Evolutionary conservation across 1,140 invertebrate species (phyloP).

Genomic region (Sesamia nonagrioides): DNA sequence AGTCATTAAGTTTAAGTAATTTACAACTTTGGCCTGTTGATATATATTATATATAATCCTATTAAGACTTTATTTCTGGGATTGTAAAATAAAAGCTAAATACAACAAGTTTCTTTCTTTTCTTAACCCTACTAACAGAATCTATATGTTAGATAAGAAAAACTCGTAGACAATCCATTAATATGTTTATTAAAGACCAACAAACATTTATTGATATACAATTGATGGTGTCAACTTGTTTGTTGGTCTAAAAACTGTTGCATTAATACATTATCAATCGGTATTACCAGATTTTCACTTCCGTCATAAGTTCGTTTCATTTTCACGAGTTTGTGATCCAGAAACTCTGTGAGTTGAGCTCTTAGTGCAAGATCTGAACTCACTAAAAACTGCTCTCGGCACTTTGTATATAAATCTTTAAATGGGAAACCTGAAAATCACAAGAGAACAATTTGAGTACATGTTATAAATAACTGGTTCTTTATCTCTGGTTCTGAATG

Average conservation of each 20-base stretch:
- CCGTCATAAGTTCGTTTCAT: constrained; percentile 93
- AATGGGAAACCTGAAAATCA: constrained; percentile 93
- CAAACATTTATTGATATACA: constrained; percentile 3
- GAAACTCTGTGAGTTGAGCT: constrained; percentile 96
- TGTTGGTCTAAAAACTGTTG: constrained; percentile 92
- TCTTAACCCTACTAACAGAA: neutral
- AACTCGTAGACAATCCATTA: constrained; percentile 5
- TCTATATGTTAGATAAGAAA: neutral
- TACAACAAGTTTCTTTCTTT: constrained; percentile 57
- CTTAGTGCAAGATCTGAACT: constrained; percentile 96
- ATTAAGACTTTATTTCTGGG: constrained; percentile 87
- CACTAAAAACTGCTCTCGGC: constrained; percentile 95
- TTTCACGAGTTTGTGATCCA: constrained; percentile 96
- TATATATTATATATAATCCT: constrained; percentile 87
- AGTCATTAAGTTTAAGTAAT: constrained; percentile 88
- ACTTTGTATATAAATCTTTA: constrained; percentile 94
- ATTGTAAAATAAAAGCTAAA: constrained; percentile 87
- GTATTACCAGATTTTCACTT: constrained; percentile 93
- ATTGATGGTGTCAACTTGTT: constrained; percentile 54
- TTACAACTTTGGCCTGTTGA: constrained; percentile 87
- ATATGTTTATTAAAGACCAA: constrained; percentile 10
- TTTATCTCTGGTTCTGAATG: too few species aligned
- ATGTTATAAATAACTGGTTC: too few species aligned
- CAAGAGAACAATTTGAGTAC: neutral
- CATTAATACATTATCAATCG: constrained; percentile 91